Percentiles rank a stretch among this genome's conserved stretches.
phyloP scores from a whole-genome alignment of 2,888 invertebrate species.

The Microplitis deprimator region DNA sequence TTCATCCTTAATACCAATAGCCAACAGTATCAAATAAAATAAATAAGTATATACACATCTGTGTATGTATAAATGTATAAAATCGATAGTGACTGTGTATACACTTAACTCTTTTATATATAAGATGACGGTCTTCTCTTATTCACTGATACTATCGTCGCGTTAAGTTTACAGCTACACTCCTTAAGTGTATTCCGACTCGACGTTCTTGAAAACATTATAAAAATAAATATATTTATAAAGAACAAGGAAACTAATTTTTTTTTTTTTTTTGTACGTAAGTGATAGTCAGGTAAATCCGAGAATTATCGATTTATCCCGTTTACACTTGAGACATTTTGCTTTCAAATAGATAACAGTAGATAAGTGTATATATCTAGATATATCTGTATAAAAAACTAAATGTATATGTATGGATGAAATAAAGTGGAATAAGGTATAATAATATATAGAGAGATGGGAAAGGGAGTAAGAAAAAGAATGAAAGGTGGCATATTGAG shows the following conservation, averaged over 20 bases:
- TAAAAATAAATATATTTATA: constrained; percentile 3
- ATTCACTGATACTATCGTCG: constrained; percentile 17
- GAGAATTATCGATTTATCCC: constrained; percentile 25
- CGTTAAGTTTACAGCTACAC: constrained; percentile 22
- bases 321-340: constrained; percentile 7
- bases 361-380: background rate
- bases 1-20: constrained; percentile 44
- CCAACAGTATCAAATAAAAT: constrained; percentile 33
- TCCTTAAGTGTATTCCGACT: constrained; percentile 18
- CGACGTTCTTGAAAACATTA: background rate
- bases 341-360: background rate
- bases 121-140: constrained; percentile 38
- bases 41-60: constrained; percentile 3
- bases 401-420: background rate
- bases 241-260: constrained; percentile 1
- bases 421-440: background rate
- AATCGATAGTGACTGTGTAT: constrained; percentile 4
- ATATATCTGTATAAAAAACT: background rate
- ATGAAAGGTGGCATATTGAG: constrained; percentile 19
- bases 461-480: constrained; percentile 10
- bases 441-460: background rate
- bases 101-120: constrained; percentile 21
- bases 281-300: constrained; percentile 27
- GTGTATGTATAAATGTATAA: constrained; percentile 21
- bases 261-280: constrained; percentile 27